Evolutionary conservation across 1,140 invertebrate genomes (phyloP), one percentile per base, ranked within the genome.

Genomic region (Doryteuthis pealeii): DNA sequence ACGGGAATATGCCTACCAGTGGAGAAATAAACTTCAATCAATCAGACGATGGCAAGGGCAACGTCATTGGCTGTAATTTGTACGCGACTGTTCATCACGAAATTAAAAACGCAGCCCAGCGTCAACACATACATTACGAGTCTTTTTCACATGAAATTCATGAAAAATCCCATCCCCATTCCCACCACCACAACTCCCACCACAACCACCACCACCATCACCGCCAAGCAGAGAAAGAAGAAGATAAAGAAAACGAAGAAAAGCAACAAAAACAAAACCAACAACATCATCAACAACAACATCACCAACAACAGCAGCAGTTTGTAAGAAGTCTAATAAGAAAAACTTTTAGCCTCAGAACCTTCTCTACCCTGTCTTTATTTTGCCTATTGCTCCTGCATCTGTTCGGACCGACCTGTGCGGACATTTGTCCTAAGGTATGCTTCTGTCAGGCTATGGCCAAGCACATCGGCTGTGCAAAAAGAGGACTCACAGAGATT

Each of bases 381-480:
- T 35, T 35, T 26, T 32, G 12, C 22, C 31, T 35, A 43, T 70
- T 70, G 28, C 45, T 71, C 12, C 49, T 43, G 26, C 30, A 43
- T 22, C 45, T 71, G 35, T 26, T 14, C 28, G 43, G 30, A 58
- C 28, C 45, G 18, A 40, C 45, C n/a, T 54, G n/a, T 14, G 45
- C 70, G 22, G 28, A 10, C n/a, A 43, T 31, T 35, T 87, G 86
- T 70, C 86, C 86, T 15, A 74, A 73, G n/a, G 78, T 78, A 10
- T 87, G 86, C 72, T 87, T 86, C 77, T 87, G 86, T 75, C 83
- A 83, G 18, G 75, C 80, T 0, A 62, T 83, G n/a, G 84, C 82
- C 72, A 79, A 82, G 69, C 85, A 83, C 77, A 85, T 87, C 6
- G 83, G 86, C 73, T 87, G 86, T 73, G 81, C 83, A 12, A 77